A percentile compares a stretch with the other conserved stretches of the same genome.
Evolutionary conservation across 2,888 invertebrate genomes (phyloP).

Genomic region (Toxonevra muliebris): DNA sequence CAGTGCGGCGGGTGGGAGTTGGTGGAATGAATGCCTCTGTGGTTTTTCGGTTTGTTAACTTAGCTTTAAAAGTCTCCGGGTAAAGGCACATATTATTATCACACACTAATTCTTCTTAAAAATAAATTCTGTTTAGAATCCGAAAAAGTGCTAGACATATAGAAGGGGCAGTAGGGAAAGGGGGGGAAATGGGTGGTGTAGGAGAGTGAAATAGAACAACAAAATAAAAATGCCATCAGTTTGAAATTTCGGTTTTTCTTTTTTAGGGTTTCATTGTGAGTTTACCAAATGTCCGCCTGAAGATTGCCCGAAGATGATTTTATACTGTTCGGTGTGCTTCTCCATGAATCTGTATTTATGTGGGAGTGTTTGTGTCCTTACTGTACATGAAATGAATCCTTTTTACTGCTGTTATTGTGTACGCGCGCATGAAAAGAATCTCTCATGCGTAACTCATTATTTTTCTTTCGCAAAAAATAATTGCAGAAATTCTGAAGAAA

Average conservation of each 20-base stretch:
- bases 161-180: not conserved
- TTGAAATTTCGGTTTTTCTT: conserved; percentile 5
- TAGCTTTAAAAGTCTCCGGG: conserved; percentile 23
- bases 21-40: conserved; percentile 32
- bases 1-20: not conserved
- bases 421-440: conserved; percentile 53
- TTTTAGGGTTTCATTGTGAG: conserved; percentile 10
- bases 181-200: not conserved
- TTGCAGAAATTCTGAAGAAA: conserved; percentile 33
- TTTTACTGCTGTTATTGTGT: conserved; percentile 38
- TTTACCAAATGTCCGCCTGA: conserved; percentile 10
- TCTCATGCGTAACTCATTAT: conserved; percentile 65
- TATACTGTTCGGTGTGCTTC: not conserved
- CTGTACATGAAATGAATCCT: conserved; percentile 48
- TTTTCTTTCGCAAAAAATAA: conserved; percentile 45
- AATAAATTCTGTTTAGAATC: conserved; percentile 37
- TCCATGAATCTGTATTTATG: too few relatives aligned
- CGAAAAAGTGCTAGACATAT: conserved; percentile 16
- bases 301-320: conserved; percentile 29
- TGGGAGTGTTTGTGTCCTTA: not conserved
- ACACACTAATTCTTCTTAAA: conserved; percentile 16
- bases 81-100: conserved; percentile 23
- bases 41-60: conserved; percentile 46
- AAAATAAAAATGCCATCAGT: conserved; percentile 6
- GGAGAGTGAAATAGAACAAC: conserved; percentile 6